Base-by-base conservation (phyloP, 2,113 vertebrate species). In the Tyto alba region DNA sequence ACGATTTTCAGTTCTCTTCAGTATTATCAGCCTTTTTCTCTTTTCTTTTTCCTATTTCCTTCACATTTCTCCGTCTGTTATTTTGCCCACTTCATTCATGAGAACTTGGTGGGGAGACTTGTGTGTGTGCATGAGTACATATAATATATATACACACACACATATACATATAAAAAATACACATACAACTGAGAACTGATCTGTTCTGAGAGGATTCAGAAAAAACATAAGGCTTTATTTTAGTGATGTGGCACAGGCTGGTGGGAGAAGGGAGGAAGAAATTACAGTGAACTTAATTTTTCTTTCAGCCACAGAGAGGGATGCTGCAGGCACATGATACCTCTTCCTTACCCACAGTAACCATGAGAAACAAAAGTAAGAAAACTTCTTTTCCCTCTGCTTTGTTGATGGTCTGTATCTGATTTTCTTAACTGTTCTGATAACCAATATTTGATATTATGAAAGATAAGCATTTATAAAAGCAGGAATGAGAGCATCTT, bases 291-390 rank as follows among this genome's bases (percentile, higher is more conserved):
- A 67, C 79, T 68, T 91, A 18, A 29, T 94, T 95, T 97, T 94
- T 94, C 57, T 92, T 98, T 95, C 80, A 98, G 97, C 98, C 98
- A 62, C 99, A 99, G 89, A 99, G 98, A 66, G 98, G 97, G 47
- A 96, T 97, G 74, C 98, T 98, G 43, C 98, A 98, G 84, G 96
- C 98, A 6, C 98, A 98, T 3, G 99, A 99, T 91, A 98, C 98
- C 5, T 98, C 98, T 53, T 98, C 98, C 0, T 97, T 99, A 91
- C 98, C 99, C 62, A 98, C 98, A 4, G 99, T 99, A 95, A 99
- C 98, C 16, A 98, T 99, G 98, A 98, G 99, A 97, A 98, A 95
- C 96, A 99, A 99, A 98, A 63, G 99, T 99, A 95, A 98, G 98
- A 95, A 64, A 68, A 63, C 4, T 86, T 95, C 63, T 19, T 79